Base-by-base conservation (phyloP, 2,797 vertebrate genomes). In the Odontamblyopus rebecca region DNA sequence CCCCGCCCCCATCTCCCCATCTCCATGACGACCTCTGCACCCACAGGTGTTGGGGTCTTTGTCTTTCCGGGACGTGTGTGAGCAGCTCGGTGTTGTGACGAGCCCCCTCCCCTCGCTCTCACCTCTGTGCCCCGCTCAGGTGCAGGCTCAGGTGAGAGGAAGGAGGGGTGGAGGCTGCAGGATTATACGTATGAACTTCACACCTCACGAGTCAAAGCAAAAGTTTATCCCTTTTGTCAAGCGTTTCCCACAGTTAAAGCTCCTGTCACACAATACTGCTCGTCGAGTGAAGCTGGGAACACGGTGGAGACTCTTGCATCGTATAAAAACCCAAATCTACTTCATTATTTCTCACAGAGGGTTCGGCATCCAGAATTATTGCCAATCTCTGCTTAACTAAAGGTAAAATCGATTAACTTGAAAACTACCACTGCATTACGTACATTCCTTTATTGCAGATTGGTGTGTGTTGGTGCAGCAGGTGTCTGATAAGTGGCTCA, bases 21-120 rank as follows among this genome's bases (percentile, higher is more conserved):
- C 78, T 75, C 90, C 91, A 79, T 53, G 84, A 72, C 80, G 90
- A 93, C 95, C 94, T 91, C 80, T 81, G 93, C 92, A 93, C 95
- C 93, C 94, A 83, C 96, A 97, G 96, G 96, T 97, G 96, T 95
- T 93, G 86, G 91, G 89, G 83, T 91, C 82, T 95, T 97, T 96
- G 95, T 97, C 91, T 30, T 30, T 30, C 88, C 83, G 73, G 85
- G 89, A 93, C 91, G 89, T 89, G 92, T 94, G 90, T 85, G 82
- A 91, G 93, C 93, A 94, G 88, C 91, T 48, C 83, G 32, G 86
- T 94, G 92, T 94, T 96, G 92, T 93, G 93, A 93, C 93, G 91
- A 89, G 77, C 82, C 75, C 69, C 72, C 73, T 15, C 76, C 84
- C 79, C 27, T 16, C 54, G 50, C n/a, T 76, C 76, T 93, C 93